These are phyloP conservation scores for Agonopterix subpropinquella DNA, from an alignment of 2,888 invertebrate genomes.

Conservation along the genomic window DNA sequence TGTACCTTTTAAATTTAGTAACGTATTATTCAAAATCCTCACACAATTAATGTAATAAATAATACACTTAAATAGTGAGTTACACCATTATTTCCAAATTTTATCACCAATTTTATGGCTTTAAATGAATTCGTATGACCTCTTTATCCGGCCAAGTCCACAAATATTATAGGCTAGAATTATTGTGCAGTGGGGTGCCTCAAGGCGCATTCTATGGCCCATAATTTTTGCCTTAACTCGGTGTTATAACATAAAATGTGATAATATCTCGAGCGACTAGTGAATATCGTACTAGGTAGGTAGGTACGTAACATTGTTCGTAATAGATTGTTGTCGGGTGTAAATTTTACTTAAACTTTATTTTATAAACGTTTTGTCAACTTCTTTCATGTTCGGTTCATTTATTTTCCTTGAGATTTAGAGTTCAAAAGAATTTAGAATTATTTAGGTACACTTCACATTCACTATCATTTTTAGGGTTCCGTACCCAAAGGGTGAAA, in stretches of 20 bases:
- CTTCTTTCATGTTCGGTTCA: constrained; percentile 13
- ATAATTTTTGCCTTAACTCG: constrained; percentile 71
- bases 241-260: constrained; percentile 72
- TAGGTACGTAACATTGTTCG: constrained; percentile 49
- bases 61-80: neutral
- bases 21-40: neutral
- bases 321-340: constrained; percentile 63
- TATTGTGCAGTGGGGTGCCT: constrained; percentile 63
- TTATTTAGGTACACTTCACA: too few relatives aligned
- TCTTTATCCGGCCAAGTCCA: constrained; percentile 52
- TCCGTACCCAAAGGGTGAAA: too few relatives aligned
- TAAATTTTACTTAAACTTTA: constrained; percentile 40
- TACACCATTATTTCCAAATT: neutral
- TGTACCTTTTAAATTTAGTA: neutral
- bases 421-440: too few relatives aligned
- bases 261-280: constrained; percentile 68
- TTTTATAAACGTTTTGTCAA: constrained; percentile 42
- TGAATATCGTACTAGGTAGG: constrained; percentile 45
- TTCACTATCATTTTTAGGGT: too few relatives aligned
- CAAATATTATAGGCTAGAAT: constrained; percentile 65
- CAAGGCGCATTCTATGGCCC: constrained; percentile 56
- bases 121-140: constrained; percentile 48
- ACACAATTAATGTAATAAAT: neutral
- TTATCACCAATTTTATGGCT: constrained; percentile 23
- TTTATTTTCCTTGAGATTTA: too few relatives aligned